These are phyloP conservation scores for Octodonta nipae DNA, from an alignment of 2,888 invertebrate species.

Conservation along the genomic window DNA sequence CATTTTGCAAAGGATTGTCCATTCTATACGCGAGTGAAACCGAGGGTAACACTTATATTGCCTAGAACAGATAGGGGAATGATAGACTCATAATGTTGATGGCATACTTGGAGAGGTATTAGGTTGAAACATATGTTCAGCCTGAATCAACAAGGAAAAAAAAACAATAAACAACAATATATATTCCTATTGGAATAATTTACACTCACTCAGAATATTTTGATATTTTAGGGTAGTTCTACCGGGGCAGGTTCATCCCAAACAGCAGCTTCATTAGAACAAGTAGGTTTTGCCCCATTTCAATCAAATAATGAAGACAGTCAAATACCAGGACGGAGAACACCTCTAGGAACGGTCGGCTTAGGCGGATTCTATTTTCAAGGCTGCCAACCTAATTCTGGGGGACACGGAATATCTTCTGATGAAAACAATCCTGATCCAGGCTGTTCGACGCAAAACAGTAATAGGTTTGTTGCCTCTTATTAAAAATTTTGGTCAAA, in stretches of 20 bases:
- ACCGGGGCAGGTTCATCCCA: constrained; percentile 21
- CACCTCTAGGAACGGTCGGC: constrained; percentile 71
- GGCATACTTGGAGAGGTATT: too few species aligned
- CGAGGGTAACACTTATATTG: too few species aligned
- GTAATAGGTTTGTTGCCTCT: too few species aligned
- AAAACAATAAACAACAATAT: too few species aligned
- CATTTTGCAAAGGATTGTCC: too few species aligned
- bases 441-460: constrained; percentile 33
- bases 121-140: too few species aligned
- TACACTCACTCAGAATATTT: not conserved
- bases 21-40: too few species aligned
- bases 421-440: constrained; percentile 72
- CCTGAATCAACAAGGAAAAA: too few species aligned
- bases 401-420: constrained; percentile 38
- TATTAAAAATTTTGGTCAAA: too few species aligned
- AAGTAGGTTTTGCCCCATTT: constrained; percentile 20
- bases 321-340: constrained; percentile 50
- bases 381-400: constrained; percentile 38
- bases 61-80: too few species aligned
- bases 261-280: constrained; percentile 18
- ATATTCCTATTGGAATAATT: too few species aligned
- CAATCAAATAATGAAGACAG: constrained; percentile 31
- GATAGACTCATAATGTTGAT: too few species aligned
- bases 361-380: constrained; percentile 81
- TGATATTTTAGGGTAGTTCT: constrained; percentile 16